Evolutionary conservation across 2,888 invertebrate genomes (phyloP).

Genomic region (Tachina grossa): DNA sequence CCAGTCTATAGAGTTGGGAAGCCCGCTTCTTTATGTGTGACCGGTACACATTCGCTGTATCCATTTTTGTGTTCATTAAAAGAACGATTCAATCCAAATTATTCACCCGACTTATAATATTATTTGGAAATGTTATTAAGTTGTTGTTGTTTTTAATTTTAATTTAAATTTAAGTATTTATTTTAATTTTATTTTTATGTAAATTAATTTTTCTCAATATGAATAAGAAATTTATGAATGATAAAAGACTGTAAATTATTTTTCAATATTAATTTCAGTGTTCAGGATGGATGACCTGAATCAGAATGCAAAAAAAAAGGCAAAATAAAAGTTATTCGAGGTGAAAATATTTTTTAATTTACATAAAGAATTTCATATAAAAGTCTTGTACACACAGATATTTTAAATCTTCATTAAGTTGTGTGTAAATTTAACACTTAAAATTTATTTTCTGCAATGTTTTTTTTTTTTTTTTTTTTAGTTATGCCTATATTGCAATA

Average conservation of each 20-base stretch:
- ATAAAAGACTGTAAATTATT: slow-evolving; percentile 26
- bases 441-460: too few relatives aligned
- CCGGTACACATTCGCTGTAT: slow-evolving; percentile 78
- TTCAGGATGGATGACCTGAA: too few relatives aligned
- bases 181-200: neutral
- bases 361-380: too few relatives aligned
- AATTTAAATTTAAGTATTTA: neutral
- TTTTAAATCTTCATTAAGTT: too few relatives aligned
- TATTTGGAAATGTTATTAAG: neutral
- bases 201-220: neutral
- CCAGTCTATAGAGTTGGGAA: slow-evolving; percentile 79
- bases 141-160: neutral
- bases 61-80: slow-evolving; percentile 78
- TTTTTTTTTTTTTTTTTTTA: too few relatives aligned
- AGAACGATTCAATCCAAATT: slow-evolving; percentile 81
- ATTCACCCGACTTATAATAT: slow-evolving; percentile 61
- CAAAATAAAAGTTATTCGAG: too few relatives aligned
- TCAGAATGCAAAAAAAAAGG: too few relatives aligned
- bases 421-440: too few relatives aligned
- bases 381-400: too few relatives aligned
- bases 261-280: too few relatives aligned
- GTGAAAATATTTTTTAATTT: too few relatives aligned
- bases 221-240: neutral
- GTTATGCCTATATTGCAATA: too few relatives aligned
- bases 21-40: slow-evolving; percentile 79